Evolutionary conservation across 2,888 invertebrate species (phyloP), one percentile per base, ranked within the genome.

Genomic region (Lepidocyrtinus sp.): DNA sequence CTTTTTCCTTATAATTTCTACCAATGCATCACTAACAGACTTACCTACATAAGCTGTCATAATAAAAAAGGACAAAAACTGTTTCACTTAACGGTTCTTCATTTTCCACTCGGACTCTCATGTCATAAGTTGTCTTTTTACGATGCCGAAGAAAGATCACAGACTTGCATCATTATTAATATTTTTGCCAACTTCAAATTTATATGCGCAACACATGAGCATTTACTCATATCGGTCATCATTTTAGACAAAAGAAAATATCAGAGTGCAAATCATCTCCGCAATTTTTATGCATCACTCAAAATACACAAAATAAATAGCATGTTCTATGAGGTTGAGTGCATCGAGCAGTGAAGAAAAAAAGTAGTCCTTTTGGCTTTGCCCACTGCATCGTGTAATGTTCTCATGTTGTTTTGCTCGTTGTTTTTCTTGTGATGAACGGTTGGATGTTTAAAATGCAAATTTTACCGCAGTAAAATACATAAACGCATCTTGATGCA

Each of bases 181-280:
- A 21, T 5, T 21, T 21, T 59, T 59, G 59, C 59, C 2, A 59
- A 59, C 22, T 59, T 21, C 22, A 59, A 19, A 21, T 59, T 19
- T 21, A 36, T 12, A 36, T 12, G 36, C 36, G 12, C 36, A 55
- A 59, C 59, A 21, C 59, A 59, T 21, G 22, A 59, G 22, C 21
- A 59, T 21, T 21, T 59, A 36, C 36, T 25, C 67, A 1, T 19
- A 68, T 46, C 19, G 46, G 17, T 27, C 27, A 70, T 70, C 50
- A 59, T 25, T n/a, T n/a, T 70, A 55, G 25, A 55, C n/a, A 68
- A 68, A 26, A 55, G n/a, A 55, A n/a, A 12, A 59, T 59, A 59
- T 59, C 59, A 59, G 12, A 69, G 27, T 70, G 59, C 27, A 59
- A 70, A 70, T 70, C 19, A 70, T 70, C 24, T 59, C 22, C n/a